Conservation (phyloP, 2,113 vertebrate genomes). For the Eurystomus gularis region DNA sequence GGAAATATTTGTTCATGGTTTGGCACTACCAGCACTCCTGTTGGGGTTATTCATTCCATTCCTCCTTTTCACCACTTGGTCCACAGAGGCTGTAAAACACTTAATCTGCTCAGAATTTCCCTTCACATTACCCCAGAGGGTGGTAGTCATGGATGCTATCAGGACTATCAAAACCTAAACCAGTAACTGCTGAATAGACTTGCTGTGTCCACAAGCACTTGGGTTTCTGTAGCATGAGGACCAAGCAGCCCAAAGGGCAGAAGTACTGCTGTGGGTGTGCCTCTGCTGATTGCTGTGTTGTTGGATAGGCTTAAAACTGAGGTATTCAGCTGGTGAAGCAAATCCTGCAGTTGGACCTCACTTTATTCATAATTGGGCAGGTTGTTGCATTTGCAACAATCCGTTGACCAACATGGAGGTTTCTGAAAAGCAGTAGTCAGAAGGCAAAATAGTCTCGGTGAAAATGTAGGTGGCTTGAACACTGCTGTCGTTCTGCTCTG, state of each 20-base stretch:
- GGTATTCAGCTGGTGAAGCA: neutral
- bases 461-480: neutral
- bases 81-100: conserved; percentile 28
- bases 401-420: neutral
- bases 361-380: neutral
- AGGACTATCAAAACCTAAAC: neutral
- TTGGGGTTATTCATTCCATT: conserved; percentile 49
- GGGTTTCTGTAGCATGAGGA: neutral
- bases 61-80: conserved; percentile 34
- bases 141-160: conserved; percentile 4
- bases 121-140: neutral
- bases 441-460: neutral
- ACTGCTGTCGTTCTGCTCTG: neutral
- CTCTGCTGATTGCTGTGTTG: neutral
- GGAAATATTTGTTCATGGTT: conserved; percentile 59
- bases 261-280: neutral
- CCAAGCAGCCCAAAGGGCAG: neutral
- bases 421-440: neutral
- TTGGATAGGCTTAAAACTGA: neutral
- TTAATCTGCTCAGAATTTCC: conserved; percentile 48
- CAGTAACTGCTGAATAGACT: neutral
- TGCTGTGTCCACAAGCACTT: neutral
- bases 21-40: conserved; percentile 20
- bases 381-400: neutral
- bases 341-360: neutral